Conservation (phyloP, 2,797 vertebrate genomes). For the Ctenopoma kingsleyae region DNA sequence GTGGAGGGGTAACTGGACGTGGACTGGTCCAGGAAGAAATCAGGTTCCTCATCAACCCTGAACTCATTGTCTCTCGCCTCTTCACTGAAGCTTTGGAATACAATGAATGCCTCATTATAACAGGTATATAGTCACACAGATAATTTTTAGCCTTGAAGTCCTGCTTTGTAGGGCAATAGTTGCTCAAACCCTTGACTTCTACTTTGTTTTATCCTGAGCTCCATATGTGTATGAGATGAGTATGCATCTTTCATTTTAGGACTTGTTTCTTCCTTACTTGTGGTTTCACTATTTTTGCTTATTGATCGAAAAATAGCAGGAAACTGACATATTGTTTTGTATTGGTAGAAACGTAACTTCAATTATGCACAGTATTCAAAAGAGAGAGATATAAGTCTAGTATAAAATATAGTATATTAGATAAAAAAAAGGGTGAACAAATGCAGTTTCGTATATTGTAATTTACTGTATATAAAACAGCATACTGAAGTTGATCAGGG, state of each 20-base stretch:
- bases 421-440: too few species aligned
- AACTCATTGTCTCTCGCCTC: constrained; percentile 95
- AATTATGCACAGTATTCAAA: too few species aligned
- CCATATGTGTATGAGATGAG: neutral
- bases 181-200: neutral
- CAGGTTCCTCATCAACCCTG: constrained; percentile 96
- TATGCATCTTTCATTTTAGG: neutral
- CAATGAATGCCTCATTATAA: constrained; percentile 98
- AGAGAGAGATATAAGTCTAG: too few species aligned
- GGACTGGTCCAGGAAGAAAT: constrained; percentile 99
- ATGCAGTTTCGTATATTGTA: too few species aligned
- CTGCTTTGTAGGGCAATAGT: neutral
- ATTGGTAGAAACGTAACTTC: too few species aligned
- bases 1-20: constrained; percentile 93
- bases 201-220: neutral
- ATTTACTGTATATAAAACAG: too few species aligned
- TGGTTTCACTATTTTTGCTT: neutral
- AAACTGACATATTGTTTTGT: neutral
- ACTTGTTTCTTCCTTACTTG: neutral
- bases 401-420: too few species aligned
- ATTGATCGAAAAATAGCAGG: neutral
- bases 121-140: constrained; percentile 82
- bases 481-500: too few species aligned
- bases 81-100: constrained; percentile 95
- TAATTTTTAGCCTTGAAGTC: neutral